Percentiles rank a stretch among this genome's conserved stretches.
Evolutionary conservation across 2,797 vertebrate species (phyloP).

Genomic region (Silurus lanzhouensis): DNA sequence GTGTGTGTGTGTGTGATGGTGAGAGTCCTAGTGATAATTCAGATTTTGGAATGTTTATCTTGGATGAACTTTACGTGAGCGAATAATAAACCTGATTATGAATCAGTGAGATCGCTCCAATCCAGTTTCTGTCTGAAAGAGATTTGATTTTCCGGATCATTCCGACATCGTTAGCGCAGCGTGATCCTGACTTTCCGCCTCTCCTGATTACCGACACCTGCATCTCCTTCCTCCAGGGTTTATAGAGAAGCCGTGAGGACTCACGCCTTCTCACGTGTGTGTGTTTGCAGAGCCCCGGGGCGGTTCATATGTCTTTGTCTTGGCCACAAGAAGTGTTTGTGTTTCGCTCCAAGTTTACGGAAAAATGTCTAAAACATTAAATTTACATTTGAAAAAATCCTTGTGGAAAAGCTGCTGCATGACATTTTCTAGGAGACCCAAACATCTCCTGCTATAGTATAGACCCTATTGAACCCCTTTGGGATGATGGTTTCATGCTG

Average conservation of each 20-base stretch:
- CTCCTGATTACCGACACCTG: conserved; percentile 21
- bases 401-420: no score
- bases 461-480: no score
- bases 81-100: conserved; percentile 10
- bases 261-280: not conserved
- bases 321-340: not conserved
- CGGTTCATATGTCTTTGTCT: not conserved
- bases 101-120: not conserved
- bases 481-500: no score
- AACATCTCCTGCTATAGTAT: no score
- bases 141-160: conserved; percentile 2
- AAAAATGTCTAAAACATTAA: not conserved
- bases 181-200: not conserved
- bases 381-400: no score
- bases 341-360: not conserved
- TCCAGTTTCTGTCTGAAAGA: not conserved
- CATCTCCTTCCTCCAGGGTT: not conserved
- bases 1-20: not conserved
- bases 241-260: not conserved
- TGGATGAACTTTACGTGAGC: not conserved
- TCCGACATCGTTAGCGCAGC: not conserved
- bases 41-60: not conserved
- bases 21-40: not conserved
- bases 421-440: no score
- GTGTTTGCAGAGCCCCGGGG: not conserved